Evolutionary conservation across 2,797 vertebrate genomes (phyloP).

Genomic region (Tolypeutes matacus): DNA sequence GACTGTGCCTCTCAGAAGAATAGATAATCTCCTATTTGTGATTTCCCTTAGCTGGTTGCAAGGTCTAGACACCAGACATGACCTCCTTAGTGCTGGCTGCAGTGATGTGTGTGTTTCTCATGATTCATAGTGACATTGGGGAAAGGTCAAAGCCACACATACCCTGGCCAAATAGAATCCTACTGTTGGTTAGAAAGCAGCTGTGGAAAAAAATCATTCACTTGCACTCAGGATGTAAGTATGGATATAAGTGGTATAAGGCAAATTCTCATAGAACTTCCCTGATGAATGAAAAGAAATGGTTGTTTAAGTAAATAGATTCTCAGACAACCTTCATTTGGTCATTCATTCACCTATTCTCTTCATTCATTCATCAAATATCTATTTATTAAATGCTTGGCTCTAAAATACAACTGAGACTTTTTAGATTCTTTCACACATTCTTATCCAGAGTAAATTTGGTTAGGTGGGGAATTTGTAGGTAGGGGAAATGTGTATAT

Average conservation of each 20-base stretch:
- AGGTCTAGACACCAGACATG: conserved; percentile 34
- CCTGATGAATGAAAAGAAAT: conserved; percentile 34
- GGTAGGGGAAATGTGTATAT: not conserved
- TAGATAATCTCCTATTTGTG: not conserved
- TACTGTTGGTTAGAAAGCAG: conserved; percentile 30
- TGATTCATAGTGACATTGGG: not conserved
- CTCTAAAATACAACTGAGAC: conserved; percentile 16
- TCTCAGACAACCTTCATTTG: not conserved
- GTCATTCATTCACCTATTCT: conserved; percentile 32
- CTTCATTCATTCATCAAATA: conserved; percentile 8
- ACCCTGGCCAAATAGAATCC: conserved; percentile 7
- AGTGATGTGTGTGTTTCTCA: not conserved
- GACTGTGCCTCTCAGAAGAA: conserved; percentile 15
- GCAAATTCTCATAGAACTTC: conserved; percentile 12
- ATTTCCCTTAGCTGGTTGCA: conserved; percentile 50
- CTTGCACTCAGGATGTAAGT: not conserved
- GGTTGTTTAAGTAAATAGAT: not conserved
- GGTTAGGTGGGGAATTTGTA: not conserved
- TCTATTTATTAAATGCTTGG: not conserved
- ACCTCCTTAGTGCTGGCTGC: not conserved
- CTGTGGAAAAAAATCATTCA: not conserved
- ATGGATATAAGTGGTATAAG: not conserved
- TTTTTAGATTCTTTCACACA: conserved; percentile 26
- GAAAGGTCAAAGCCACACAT: conserved; percentile 60
- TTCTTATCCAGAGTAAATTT: not conserved